Percentiles rank a stretch among this genome's conserved stretches.
These are phyloP conservation scores for Cantharis nigra DNA, from an alignment of 2,888 invertebrate genomes.

Conservation along the genomic window DNA sequence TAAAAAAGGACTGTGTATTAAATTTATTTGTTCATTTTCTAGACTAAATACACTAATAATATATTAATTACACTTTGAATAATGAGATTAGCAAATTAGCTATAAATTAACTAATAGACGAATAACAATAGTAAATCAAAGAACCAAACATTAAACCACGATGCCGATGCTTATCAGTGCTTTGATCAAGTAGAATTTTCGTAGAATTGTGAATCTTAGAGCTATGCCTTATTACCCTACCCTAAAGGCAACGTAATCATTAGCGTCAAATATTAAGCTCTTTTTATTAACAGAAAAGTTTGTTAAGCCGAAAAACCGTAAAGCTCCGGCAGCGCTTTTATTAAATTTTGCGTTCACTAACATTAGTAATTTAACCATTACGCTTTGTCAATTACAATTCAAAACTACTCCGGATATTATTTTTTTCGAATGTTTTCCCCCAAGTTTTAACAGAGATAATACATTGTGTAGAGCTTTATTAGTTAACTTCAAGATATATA, in stretches of 20 bases:
- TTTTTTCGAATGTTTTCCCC: neutral
- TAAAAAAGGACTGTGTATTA: no score
- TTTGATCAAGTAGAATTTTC: neutral
- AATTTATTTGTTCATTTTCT: no score
- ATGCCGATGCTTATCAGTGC: neutral
- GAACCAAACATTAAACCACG: neutral
- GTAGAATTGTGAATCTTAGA: neutral
- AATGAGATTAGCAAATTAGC: neutral
- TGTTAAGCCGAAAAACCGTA: constrained; percentile 36
- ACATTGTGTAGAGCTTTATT: no score
- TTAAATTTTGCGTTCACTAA: constrained; percentile 44
- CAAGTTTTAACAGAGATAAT: neutral
- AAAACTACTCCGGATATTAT: neutral
- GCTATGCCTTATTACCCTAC: neutral
- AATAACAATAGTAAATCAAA: neutral
- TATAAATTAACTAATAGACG: neutral
- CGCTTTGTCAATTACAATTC: constrained; percentile 32
- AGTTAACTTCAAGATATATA: no score
- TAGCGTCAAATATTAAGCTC: constrained; percentile 45
- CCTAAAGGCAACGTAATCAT: constrained; percentile 37
- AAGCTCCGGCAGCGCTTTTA: constrained; percentile 36
- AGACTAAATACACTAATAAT: no score
- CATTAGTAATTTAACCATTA: constrained; percentile 41
- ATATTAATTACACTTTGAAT: no score
- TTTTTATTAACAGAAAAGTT: constrained; percentile 45